Evolutionary conservation across 2,888 invertebrate species (phyloP), one percentile per base, ranked within the genome.

Genomic region (Invenusta paracnida): DNA sequence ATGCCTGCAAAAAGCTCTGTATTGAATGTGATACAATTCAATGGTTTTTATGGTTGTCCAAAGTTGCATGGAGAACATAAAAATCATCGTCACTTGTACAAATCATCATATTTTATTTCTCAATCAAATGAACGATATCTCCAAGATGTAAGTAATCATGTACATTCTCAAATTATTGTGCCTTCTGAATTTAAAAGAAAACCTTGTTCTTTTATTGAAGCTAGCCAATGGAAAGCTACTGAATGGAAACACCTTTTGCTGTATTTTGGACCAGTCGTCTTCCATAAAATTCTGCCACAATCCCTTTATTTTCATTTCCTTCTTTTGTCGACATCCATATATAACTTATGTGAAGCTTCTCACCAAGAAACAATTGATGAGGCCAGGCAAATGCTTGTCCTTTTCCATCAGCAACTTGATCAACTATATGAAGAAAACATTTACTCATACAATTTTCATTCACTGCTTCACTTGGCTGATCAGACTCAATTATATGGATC

Each of bases 401-500:
- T 79, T 25, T 79, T 79, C 29, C 79, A 79, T 79, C 79, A 79
- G 29, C 23, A 23, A 25, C 79, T 79, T 79, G 79, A 29, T 79
- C 27, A 79, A 29, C 79, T 79, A 25, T 79, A 79, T 79, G 79
- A 79, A 23, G 79, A 79, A 29, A 79, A 79, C 79, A 79, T 79
- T 79, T 79, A 79, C 29, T 25, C 79, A 25, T 79, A 25, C 23
- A 79, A 79, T 27, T 25, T 25, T 79, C 79, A 79, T 79, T 25
- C 79, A 79, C 79, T 79, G 27, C 27, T 79, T 27, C 79, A 79
- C 29, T 27, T 79, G 23, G 29, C 79, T 25, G 79, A 79, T 23
- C 79, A 79, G 79, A 79, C 79, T 27, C 23, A 79, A 29, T 27
- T 25, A 79, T 79, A 25, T 79, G 79, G 79, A 29, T 79, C 79